Evolutionary conservation across 2,888 invertebrate species (phyloP), one percentile per base, ranked within the genome.

Genomic region (Elgonia sp.): DNA sequence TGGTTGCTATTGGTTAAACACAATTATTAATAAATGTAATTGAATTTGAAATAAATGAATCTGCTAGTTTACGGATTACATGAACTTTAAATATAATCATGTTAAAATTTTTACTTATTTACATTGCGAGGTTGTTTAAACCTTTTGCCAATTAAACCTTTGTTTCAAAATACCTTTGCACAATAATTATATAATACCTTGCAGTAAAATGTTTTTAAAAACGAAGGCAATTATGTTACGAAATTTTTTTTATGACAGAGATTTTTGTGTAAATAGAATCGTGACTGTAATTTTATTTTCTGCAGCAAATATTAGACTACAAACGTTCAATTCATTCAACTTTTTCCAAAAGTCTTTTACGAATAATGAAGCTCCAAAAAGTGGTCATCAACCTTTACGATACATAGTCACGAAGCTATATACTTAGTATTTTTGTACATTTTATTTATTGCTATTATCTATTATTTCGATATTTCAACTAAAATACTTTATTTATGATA

Each of bases 351-450:
- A 29, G 16, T 9, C 0, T 20, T 37, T 60, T 29, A 14, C 37
- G 37, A 60, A 60, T 60, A 37, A 60, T 60, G 29, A 60, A 60
- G 20, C 18, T 20, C 0, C 9, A 8, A 60, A 60, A 60, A 29
- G 5, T 60, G 7, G 20, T 55, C 21, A 29, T 37, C 37, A 65
- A 42, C 42, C 1, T 65, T 65, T 65, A 65, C 42, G 65, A 65
- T n/a, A 42, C 42, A 40, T 18, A 65, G 42, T 18, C 65, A 65
- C 65, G 65, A 42, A 65, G 42, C 40, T 42, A 42, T 65, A 42
- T 12, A n/a, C n/a, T 65, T 65, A 42, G n/a, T 65, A 0, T 14
- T 6, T 65, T 42, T 42, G 20, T 6, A 4, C 20, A 42, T 20
- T 3, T 20, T 20, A 20, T 42, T 14, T 65, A 65, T 20, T 20